phyloP scores from a whole-genome alignment of 2,797 vertebrate genomes.

The Gymnocypris eckloni region DNA sequence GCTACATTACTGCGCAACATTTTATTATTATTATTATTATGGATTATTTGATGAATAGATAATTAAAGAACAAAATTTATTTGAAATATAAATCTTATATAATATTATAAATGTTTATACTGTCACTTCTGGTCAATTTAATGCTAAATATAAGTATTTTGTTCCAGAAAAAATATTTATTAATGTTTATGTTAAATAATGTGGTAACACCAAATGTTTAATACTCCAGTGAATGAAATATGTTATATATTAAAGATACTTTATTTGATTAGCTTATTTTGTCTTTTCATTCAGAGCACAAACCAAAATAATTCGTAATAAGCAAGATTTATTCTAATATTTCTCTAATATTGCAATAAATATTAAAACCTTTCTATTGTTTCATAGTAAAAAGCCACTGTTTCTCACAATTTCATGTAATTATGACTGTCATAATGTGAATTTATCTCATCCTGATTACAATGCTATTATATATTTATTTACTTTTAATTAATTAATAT shows the following conservation, averaged over 20 bases:
- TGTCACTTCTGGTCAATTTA: neutral
- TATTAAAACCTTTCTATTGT: neutral
- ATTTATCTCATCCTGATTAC: neutral
- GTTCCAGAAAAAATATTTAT: neutral
- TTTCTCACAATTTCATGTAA: neutral
- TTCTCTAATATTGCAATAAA: neutral
- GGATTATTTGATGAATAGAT: no score
- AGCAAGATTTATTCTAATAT: neutral
- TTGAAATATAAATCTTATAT: neutral
- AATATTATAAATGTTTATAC: neutral
- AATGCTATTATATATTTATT: neutral
- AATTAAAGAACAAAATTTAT: neutral
- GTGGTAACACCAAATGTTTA: neutral
- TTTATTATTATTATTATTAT: no score
- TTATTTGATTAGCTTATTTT: neutral
- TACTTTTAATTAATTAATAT: neutral
- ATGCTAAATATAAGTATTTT: neutral
- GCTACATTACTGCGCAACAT: no score
- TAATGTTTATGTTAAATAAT: neutral
- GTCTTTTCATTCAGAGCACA: neutral
- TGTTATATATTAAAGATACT: neutral
- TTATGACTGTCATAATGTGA: neutral
- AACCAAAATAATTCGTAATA: neutral
- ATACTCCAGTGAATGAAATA: neutral
- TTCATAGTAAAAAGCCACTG: neutral